These are phyloP conservation scores for Arothron firmamentum DNA, from an alignment of 2,113 vertebrate genomes.

Conservation along the genomic window DNA sequence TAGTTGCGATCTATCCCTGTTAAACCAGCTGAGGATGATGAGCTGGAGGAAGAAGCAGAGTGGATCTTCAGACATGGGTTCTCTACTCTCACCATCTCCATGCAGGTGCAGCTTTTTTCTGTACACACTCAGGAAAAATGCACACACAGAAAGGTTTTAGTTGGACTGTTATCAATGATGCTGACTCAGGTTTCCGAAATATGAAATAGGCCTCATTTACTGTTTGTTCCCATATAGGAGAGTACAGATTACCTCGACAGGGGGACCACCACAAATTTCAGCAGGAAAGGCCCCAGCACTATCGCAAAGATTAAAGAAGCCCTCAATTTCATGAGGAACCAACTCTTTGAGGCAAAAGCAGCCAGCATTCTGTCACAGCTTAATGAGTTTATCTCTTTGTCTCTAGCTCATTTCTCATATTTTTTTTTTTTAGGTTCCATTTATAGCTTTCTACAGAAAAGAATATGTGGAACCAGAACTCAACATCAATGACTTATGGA, in stretches of 20 bases:
- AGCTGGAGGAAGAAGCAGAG: constrained; percentile 96
- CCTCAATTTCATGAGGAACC: constrained; percentile 97
- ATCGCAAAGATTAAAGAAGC: constrained; percentile 98
- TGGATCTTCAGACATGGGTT: constrained; percentile 99
- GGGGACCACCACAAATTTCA: constrained; percentile 89
- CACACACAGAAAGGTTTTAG: not conserved
- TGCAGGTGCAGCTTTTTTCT: constrained; percentile 80
- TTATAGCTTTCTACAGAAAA: constrained; percentile 98
- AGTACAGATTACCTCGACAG: constrained; percentile 92
- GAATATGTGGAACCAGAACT: constrained; percentile 97
- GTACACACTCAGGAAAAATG: not conserved
- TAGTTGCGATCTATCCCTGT: constrained; percentile 90
- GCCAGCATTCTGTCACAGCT: not conserved
- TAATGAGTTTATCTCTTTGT: not conserved
- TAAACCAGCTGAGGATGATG: constrained; percentile 92
- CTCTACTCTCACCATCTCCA: constrained; percentile 93
- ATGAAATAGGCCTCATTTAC: fast-evolving
- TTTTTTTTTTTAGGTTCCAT: constrained; percentile 82
- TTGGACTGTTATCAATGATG: not conserved
- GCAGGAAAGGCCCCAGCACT: constrained; percentile 93
- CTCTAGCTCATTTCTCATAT: not conserved
- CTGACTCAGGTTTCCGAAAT: not conserved
- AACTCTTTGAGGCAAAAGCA: constrained; percentile 90
- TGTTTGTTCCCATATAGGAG: constrained; percentile 75
- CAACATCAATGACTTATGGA: constrained; percentile 96